A percentile compares a stretch with the other conserved stretches of the same genome.
Evolutionary conservation across 2,888 invertebrate species (phyloP).

Genomic region (Mesopsocus fuscifrons): DNA sequence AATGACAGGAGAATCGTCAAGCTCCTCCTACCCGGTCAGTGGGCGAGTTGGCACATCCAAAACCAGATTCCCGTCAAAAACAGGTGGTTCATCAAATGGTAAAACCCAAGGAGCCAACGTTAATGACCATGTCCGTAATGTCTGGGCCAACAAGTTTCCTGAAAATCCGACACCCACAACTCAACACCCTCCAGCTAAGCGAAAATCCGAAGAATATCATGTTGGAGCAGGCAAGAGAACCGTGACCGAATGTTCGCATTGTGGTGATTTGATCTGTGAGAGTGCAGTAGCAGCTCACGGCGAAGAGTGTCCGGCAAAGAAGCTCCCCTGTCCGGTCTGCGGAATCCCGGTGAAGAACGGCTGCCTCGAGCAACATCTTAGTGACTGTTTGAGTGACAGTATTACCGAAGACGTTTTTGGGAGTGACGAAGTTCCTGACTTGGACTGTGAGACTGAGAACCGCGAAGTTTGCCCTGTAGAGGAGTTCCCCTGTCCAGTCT

Average conservation of each 20-base stretch:
- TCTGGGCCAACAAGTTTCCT: slow-evolving; percentile 26
- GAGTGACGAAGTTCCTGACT: slow-evolving; percentile 6
- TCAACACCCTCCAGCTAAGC: no score
- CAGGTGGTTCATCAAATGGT: no score
- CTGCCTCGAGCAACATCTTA: slow-evolving; percentile 25
- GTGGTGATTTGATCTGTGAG: not conserved
- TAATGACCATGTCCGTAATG: slow-evolving; percentile 23
- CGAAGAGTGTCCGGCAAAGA: not conserved
- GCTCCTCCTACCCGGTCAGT: no score
- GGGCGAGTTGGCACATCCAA: no score
- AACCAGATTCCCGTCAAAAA: no score
- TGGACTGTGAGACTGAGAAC: not conserved
- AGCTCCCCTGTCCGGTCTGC: slow-evolving; percentile 25
- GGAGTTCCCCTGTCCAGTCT: slow-evolving; percentile 28
- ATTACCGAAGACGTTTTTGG: slow-evolving; percentile 24
- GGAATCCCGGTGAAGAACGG: slow-evolving; percentile 21
- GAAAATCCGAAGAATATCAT: slow-evolving; percentile 9
- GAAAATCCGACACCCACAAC: no score
- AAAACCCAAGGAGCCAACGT: slow-evolving; percentile 15
- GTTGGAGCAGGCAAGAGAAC: not conserved
- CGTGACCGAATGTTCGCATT: not conserved
- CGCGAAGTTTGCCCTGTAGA: slow-evolving; percentile 10
- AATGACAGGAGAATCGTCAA: no score
- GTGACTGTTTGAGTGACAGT: slow-evolving; percentile 22
- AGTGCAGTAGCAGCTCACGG: not conserved